A percentile compares a stretch with the other conserved stretches of the same genome.
phyloP scores from a whole-genome alignment of 2,113 vertebrate species.

The Loxodonta africana region DNA sequence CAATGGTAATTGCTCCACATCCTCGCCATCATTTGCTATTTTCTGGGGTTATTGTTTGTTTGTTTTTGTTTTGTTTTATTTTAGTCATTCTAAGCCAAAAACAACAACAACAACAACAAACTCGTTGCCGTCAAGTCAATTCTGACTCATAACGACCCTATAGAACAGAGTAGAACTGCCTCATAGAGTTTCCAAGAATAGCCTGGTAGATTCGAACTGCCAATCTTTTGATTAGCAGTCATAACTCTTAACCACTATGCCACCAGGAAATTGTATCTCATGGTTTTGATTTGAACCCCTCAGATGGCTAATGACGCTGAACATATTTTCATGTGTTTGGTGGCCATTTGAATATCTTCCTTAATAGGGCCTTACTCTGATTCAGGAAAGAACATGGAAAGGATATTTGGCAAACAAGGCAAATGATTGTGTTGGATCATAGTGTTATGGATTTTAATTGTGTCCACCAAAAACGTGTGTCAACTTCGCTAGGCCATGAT shows the following conservation, averaged over 20 bases:
- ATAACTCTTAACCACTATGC: too few relatives aligned
- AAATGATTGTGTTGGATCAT: rapidly evolving
- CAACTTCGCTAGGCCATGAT: too few relatives aligned
- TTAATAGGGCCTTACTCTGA: background rate
- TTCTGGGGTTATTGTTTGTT: background rate
- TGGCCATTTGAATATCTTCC: background rate
- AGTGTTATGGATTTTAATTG: too few relatives aligned
- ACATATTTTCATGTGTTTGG: background rate
- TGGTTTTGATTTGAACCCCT: background rate
- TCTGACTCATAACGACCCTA: too few relatives aligned
- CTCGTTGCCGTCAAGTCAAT: too few relatives aligned
- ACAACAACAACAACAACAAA: too few relatives aligned
- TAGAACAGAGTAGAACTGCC: too few relatives aligned
- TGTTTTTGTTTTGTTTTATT: background rate
- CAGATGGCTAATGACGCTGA: background rate
- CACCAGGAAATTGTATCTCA: background rate
- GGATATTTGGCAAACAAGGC: background rate
- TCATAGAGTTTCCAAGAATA: too few relatives aligned
- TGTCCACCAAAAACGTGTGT: too few relatives aligned
- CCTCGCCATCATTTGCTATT: background rate
- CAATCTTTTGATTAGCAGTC: too few relatives aligned
- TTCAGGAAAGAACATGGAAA: background rate
- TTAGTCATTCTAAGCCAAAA: too few relatives aligned
- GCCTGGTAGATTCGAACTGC: too few relatives aligned
- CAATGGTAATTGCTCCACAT: background rate